These are phyloP conservation scores for Mythimna ferrago DNA, from an alignment of 2,888 invertebrate genomes.

Conservation along the genomic window DNA sequence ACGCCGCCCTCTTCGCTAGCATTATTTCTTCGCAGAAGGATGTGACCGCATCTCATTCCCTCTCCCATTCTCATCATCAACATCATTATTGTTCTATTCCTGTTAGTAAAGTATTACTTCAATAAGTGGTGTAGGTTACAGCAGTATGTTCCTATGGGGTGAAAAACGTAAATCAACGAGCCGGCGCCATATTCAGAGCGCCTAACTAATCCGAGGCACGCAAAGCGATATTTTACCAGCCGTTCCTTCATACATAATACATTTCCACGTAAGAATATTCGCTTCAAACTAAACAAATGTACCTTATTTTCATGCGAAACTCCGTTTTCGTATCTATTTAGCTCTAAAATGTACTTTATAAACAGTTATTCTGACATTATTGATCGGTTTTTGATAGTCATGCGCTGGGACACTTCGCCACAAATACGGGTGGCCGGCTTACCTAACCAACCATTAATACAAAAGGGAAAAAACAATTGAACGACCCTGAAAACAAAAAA, in stretches of 20 bases:
- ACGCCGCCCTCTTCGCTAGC: too few relatives aligned
- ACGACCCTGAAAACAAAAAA: conserved; percentile 27
- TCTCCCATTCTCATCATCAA: too few relatives aligned
- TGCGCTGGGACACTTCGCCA: conserved; percentile 32
- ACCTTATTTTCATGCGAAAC: conserved; percentile 63
- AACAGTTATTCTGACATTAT: conserved; percentile 35
- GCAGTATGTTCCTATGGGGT: conserved; percentile 49
- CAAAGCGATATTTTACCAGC: conserved; percentile 82
- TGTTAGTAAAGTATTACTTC: background rate
- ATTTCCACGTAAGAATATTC: conserved; percentile 70
- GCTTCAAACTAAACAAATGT: conserved; percentile 67
- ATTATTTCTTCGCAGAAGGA: too few relatives aligned
- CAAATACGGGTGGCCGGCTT: conserved; percentile 12
- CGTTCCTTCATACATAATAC: conserved; percentile 75
- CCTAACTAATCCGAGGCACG: conserved; percentile 81
- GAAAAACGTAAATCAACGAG: conserved; percentile 67
- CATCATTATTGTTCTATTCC: too few relatives aligned
- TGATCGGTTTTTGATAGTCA: conserved; percentile 50
- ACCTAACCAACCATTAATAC: conserved; percentile 35
- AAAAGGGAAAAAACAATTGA: conserved; percentile 26
- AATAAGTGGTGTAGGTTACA: conserved; percentile 30
- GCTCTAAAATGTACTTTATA: conserved; percentile 32
- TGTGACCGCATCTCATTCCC: too few relatives aligned
- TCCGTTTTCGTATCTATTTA: conserved; percentile 27
- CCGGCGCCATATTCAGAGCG: conserved; percentile 65